phyloP scores from a whole-genome alignment of 1,140 invertebrate species.

The Drosophila lini region DNA sequence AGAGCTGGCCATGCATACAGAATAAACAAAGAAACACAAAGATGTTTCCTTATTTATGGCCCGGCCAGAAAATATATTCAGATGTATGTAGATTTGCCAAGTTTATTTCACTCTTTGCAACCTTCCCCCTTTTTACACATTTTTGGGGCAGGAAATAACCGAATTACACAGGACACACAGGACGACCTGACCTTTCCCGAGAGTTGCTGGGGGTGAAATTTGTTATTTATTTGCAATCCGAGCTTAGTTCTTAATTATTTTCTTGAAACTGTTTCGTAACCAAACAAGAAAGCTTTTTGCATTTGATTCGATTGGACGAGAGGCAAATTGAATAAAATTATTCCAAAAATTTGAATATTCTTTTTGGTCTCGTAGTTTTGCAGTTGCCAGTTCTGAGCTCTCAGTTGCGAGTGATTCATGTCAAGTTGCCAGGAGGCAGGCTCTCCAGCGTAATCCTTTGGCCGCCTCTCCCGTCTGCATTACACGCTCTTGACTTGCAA shows the following conservation, averaged over 20 bases:
- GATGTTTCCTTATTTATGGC: slow-evolving; percentile 67
- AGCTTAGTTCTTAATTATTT: slow-evolving; percentile 58
- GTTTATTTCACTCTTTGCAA: slow-evolving; percentile 13
- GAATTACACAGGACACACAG: slow-evolving; percentile 47
- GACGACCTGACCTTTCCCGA: slow-evolving; percentile 56
- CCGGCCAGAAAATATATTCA: slow-evolving; percentile 50
- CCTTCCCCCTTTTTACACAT: slow-evolving; percentile 11
- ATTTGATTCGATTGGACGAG: slow-evolving; percentile 41
- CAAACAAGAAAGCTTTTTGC: slow-evolving; percentile 29
- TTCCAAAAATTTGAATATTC: slow-evolving; percentile 34
- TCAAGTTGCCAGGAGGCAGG: slow-evolving; percentile 24
- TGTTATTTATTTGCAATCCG: slow-evolving; percentile 64
- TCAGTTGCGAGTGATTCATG: slow-evolving; percentile 29
- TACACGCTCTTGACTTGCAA: slow-evolving; percentile 71
- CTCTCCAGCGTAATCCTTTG: slow-evolving; percentile 24
- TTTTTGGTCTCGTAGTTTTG: slow-evolving; percentile 5
- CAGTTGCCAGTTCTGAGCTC: slow-evolving; percentile 4
- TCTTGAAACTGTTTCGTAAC: slow-evolving; percentile 41
- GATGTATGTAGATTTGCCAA: slow-evolving; percentile 56
- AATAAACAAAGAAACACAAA: slow-evolving; percentile 64
- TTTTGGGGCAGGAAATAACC: slow-evolving; percentile 23
- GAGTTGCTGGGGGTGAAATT: slow-evolving; percentile 27
- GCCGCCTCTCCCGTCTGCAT: slow-evolving; percentile 30
- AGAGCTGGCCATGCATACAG: slow-evolving; percentile 57
- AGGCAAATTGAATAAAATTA: slow-evolving; percentile 32